Percentiles rank a stretch among this genome's conserved stretches.
These are phyloP conservation scores for Aromia moschata DNA, from an alignment of 2,888 invertebrate genomes.

Conservation along the genomic window DNA sequence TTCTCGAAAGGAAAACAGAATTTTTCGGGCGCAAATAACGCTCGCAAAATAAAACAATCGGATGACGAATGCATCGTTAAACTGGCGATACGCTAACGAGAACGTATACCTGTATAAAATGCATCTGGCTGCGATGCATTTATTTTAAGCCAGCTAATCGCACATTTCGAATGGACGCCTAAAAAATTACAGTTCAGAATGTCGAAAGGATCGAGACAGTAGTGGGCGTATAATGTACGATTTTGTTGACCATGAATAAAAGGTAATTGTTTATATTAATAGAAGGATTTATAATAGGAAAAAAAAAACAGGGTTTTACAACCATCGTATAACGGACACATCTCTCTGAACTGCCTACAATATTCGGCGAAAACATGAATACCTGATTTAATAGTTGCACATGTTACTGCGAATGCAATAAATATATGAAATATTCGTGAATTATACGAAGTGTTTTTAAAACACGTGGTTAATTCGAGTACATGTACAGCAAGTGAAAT, in stretches of 20 bases:
- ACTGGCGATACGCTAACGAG: neutral
- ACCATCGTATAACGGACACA: conserved; percentile 2
- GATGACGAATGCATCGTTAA: neutral
- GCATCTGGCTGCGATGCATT: conserved; percentile 13
- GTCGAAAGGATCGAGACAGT: conserved; percentile 8
- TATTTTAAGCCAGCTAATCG: conserved; percentile 10
- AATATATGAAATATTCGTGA: too few species aligned
- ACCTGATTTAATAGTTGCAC: too few species aligned
- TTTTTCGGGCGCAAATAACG: neutral
- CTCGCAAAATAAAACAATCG: conserved; percentile 4
- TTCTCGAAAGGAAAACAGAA: neutral
- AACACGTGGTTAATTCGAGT: too few species aligned
- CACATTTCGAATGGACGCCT: conserved; percentile 15
- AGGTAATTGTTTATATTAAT: conserved; percentile 22
- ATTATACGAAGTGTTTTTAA: too few species aligned
- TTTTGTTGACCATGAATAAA: conserved; percentile 33
- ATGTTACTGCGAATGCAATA: too few species aligned
- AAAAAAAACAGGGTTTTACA: conserved; percentile 15
- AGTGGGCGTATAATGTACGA: conserved; percentile 33
- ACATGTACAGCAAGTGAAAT: too few species aligned
- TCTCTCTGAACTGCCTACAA: neutral
- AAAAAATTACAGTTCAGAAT: conserved; percentile 21
- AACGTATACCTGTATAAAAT: neutral
- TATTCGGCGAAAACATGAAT: too few species aligned
- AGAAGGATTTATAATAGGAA: conserved; percentile 20